Base-by-base conservation (phyloP, 2,797 vertebrate genomes). In the Siniperca undulata region DNA sequence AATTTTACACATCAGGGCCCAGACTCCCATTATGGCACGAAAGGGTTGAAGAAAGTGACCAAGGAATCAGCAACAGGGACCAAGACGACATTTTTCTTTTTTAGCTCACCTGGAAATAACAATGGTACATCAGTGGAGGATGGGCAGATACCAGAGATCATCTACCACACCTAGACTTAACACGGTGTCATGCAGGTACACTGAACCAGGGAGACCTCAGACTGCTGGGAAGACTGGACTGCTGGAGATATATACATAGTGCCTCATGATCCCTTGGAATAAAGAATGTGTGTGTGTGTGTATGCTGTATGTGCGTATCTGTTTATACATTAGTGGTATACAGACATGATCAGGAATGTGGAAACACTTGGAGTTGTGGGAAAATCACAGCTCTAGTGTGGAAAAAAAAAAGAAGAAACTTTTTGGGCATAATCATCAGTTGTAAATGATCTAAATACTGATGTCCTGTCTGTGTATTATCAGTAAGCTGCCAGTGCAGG, bases 111-210 rank as follows among this genome's bases (percentile, higher is more conserved):
- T 1, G 99, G 99, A 70, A 99, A 99, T 87, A 99, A 99, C 94
- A 99, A 99, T 0, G 99, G 99, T 89, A 99, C 98, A 0, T 99
- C 98, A 0, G 98, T 99, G 93, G 99, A 99, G 91, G 98, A 99
- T 1, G 99, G 99, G 82, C 99, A 99, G 94, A 97, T 99, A 88
- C 99, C 99, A 2, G 98, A 99, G 94, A 97, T 99, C 92, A 99
- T 99, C 92, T 99, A 99, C 95, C 99, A 99, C 93, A 98, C 96
- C 92, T 99, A 97, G 94, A 94, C 86, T 78, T 8, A 62, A 75
- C 56, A 40, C 30, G 0, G 48, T 84, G 79, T 80, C 72, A 44
- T 55, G 72, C 81, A 87, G 82, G 85, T 87, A 88, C 85, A 81
- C 65, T 81, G 62, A 88, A 90, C 74, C 81, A 82, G 79, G 73